Conservation (phyloP, 1,140 invertebrate species). For the Bombus huntii region DNA sequence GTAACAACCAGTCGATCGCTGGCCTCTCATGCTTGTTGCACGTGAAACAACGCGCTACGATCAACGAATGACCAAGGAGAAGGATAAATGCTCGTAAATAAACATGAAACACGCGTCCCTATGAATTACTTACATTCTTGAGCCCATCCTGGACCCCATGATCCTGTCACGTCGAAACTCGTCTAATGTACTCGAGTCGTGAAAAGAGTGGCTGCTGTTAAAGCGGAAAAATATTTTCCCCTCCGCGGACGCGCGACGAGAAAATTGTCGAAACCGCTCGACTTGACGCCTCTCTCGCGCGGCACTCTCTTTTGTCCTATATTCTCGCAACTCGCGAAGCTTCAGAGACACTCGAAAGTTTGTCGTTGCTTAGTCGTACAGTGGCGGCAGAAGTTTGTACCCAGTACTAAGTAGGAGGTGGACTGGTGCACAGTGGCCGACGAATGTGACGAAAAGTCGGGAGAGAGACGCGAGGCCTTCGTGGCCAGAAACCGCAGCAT, state of each 20-base stretch:
- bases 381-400: slow-evolving; percentile 2
- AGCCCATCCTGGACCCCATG: slow-evolving; percentile 44
- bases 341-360: slow-evolving; percentile 44
- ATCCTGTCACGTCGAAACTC: neutral
- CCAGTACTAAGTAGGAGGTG: slow-evolving; percentile 29
- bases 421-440: neutral
- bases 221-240: slow-evolving; percentile 28
- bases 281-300: neutral
- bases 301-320: slow-evolving; percentile 39
- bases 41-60: neutral
- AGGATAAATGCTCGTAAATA: neutral
- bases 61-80: neutral
- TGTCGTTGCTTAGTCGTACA: slow-evolving; percentile 43
- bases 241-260: neutral
- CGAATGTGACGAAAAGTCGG: slow-evolving; percentile 7
- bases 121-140: slow-evolving; percentile 48
- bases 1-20: too few relatives aligned
- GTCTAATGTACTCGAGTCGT: neutral
- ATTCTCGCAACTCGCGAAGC: slow-evolving; percentile 31
- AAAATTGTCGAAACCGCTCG: neutral
- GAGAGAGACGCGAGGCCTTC: slow-evolving; percentile 27
- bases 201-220: neutral
- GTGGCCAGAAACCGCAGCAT: neutral
- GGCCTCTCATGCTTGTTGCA: neutral
- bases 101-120: neutral